Evolutionary conservation across 1,140 invertebrate genomes (phyloP).

Genomic region (Archegozetes longisetosus): DNA sequence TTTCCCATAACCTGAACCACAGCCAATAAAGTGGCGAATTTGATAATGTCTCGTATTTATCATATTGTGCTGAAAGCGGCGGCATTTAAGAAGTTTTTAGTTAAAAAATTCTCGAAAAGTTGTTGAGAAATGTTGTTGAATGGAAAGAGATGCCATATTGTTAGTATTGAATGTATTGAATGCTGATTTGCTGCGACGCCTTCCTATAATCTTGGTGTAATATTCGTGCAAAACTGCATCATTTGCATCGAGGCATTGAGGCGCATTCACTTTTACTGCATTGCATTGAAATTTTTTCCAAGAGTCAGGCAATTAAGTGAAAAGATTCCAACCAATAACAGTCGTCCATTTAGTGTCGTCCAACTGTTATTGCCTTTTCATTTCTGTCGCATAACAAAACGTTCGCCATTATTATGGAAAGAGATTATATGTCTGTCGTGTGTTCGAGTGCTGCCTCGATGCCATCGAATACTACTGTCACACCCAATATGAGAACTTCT

Average conservation of each 20-base stretch:
- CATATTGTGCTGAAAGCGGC: background rate
- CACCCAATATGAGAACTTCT: slow-evolving; percentile 5
- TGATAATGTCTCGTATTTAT: background rate
- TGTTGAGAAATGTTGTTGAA: background rate
- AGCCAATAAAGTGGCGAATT: too few species aligned
- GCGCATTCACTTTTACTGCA: background rate
- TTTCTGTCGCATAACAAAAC: background rate
- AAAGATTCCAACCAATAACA: background rate
- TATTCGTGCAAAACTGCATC: background rate
- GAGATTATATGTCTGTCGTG: background rate
- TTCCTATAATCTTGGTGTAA: background rate
- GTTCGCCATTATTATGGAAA: background rate
- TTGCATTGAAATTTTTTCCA: background rate
- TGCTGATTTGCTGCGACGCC: background rate
- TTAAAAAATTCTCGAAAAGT: background rate
- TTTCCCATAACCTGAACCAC: background rate
- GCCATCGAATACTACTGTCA: slow-evolving; percentile 11
- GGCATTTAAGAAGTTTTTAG: background rate
- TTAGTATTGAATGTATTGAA: background rate
- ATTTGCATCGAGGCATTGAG: background rate
- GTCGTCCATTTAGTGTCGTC: background rate
- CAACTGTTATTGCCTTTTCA: background rate
- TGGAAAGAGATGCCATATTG: too few species aligned
- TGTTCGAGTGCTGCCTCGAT: slow-evolving; percentile 8
- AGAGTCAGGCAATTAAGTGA: background rate